These are phyloP conservation scores for Idaea straminata DNA, from an alignment of 2,888 invertebrate genomes.

Conservation along the genomic window DNA sequence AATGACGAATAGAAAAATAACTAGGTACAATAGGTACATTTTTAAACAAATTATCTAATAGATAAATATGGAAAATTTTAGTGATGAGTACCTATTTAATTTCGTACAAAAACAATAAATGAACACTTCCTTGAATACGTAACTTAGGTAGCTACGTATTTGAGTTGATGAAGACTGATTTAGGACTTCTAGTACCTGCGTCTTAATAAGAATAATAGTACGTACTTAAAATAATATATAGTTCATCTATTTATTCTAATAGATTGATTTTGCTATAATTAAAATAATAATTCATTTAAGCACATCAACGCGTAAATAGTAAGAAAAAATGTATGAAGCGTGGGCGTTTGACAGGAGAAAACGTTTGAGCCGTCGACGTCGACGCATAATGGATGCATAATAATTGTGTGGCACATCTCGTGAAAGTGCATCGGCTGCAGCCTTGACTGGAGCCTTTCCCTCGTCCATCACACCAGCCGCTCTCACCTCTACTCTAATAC, in stretches of 20 bases:
- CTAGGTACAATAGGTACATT: not conserved
- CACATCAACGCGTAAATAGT: slow-evolving; percentile 28
- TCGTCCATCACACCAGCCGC: slow-evolving; percentile 70
- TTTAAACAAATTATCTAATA: not conserved
- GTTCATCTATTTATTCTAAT: too few relatives aligned
- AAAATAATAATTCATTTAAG: slow-evolving; percentile 5
- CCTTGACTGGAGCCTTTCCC: slow-evolving; percentile 75
- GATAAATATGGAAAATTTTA: not conserved
- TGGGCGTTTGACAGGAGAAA: slow-evolving; percentile 61
- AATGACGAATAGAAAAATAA: not conserved
- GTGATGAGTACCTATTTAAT: not conserved
- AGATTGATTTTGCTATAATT: slow-evolving; percentile 2
- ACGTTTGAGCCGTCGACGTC: slow-evolving; percentile 45
- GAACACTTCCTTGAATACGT: too few relatives aligned
- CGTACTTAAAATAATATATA: too few relatives aligned
- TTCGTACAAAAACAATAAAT: too few relatives aligned
- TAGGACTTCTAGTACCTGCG: too few relatives aligned
- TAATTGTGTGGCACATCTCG: slow-evolving; percentile 66
- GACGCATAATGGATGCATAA: slow-evolving; percentile 70
- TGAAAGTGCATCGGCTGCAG: slow-evolving; percentile 74
- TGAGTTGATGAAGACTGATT: too few relatives aligned
- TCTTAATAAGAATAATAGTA: too few relatives aligned
- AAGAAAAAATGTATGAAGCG: slow-evolving; percentile 42
- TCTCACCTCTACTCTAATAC: slow-evolving; percentile 64
- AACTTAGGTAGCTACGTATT: too few relatives aligned